Conservation (phyloP, 2,888 invertebrate species). For the Cheilosia scutellata region DNA sequence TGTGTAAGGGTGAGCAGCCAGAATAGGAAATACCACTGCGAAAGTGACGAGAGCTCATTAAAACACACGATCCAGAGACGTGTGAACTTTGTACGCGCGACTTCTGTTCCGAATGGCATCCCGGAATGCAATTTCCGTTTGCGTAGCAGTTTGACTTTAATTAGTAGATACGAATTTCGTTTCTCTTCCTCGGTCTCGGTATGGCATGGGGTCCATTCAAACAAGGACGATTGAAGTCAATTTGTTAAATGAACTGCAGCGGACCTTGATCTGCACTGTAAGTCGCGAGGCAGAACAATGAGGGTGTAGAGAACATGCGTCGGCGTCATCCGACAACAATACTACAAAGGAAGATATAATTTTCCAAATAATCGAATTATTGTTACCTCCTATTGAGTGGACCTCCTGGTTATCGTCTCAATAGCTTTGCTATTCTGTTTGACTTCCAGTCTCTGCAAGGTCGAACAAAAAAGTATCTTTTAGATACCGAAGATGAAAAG, state of each 20-base stretch:
- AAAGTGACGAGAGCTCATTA: conserved; percentile 51
- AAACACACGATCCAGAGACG: conserved; percentile 29
- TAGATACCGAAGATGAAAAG: neutral
- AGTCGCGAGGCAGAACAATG: neutral
- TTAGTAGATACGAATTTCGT: conserved; percentile 26
- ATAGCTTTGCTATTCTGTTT: neutral
- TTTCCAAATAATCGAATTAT: neutral
- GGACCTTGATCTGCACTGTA: neutral
- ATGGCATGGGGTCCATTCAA: neutral
- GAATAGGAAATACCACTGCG: neutral
- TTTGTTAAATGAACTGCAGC: conserved; percentile 54
- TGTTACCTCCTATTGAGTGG: neutral
- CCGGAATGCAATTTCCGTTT: conserved; percentile 15
- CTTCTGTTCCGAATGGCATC: conserved; percentile 7
- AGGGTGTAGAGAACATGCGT: too few relatives aligned
- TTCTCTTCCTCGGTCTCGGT: neutral
- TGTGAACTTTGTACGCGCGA: conserved; percentile 1
- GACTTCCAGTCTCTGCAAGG: neutral
- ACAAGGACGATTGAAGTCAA: conserved; percentile 11
- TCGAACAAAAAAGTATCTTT: neutral
- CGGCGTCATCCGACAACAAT: neutral
- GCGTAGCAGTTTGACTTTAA: conserved; percentile 16
- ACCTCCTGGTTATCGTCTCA: neutral
- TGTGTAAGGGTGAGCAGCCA: neutral
- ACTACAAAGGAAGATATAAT: neutral